Conservation (phyloP, 2,888 invertebrate genomes). For the Formica aserva region DNA sequence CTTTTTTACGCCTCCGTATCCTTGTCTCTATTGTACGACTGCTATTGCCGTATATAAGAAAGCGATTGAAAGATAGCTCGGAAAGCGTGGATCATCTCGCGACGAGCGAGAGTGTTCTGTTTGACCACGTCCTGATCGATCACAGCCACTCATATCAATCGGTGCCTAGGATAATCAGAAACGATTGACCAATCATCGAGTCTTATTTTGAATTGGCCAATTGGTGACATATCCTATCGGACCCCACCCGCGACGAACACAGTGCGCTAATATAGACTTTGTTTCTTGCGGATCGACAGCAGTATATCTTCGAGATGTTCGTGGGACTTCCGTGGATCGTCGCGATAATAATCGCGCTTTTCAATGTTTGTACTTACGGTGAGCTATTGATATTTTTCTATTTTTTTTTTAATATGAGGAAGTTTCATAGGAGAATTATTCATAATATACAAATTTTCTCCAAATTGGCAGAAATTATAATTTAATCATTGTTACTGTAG, state of each 20-base stretch:
- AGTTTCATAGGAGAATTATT: not conserved
- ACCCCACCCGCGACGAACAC: not conserved
- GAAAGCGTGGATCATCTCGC: slow-evolving; percentile 26
- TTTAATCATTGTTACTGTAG: not conserved
- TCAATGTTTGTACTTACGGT: slow-evolving; percentile 13
- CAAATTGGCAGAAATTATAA: not conserved
- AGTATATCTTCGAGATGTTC: slow-evolving; percentile 21
- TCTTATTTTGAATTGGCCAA: no score
- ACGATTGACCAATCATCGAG: no score
- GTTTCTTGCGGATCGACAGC: not conserved
- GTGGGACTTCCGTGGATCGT: not conserved
- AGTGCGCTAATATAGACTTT: slow-evolving; percentile 16
- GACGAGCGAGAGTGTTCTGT: not conserved
- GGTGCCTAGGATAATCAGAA: no score
- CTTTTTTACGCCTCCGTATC: not conserved
- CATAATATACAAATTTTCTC: not conserved
- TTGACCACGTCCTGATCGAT: no score
- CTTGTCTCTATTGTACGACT: slow-evolving; percentile 7
- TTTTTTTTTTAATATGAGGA: not conserved
- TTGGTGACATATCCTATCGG: no score
- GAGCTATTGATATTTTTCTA: not conserved
- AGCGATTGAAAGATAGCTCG: not conserved
- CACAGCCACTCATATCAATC: no score
- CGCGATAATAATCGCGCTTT: not conserved
- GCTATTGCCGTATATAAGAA: slow-evolving; percentile 40